Evolutionary conservation across 2,113 vertebrate genomes (phyloP).

Genomic region (Chionis minor): DNA sequence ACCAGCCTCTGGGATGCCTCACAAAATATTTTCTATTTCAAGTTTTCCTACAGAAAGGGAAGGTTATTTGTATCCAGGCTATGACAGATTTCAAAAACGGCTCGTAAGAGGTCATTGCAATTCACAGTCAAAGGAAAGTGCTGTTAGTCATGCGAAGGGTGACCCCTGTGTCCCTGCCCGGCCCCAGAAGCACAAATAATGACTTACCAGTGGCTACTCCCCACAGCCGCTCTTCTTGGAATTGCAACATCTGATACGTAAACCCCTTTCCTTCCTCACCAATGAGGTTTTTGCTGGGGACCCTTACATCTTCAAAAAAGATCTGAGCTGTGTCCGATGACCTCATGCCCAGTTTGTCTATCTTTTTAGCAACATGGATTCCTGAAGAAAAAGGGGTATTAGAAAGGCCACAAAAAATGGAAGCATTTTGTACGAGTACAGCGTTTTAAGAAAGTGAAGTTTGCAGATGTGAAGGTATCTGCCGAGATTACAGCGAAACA

Average conservation of each 20-base stretch:
- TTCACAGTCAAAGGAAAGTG: not conserved
- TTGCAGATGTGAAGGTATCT: not conserved
- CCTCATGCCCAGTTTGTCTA: conserved; percentile 85
- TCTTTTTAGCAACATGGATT: conserved; percentile 82
- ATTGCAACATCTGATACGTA: conserved; percentile 88
- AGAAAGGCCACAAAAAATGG: not conserved
- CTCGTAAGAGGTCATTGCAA: not conserved
- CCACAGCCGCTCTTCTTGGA: conserved; percentile 86
- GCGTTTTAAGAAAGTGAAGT: not conserved
- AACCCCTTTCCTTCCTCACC: conserved; percentile 87
- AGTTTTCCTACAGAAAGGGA: not conserved
- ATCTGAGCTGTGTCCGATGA: conserved; percentile 84
- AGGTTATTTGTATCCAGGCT: not conserved
- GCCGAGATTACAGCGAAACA: not conserved
- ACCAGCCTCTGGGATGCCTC: not conserved
- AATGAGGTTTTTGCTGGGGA: conserved; percentile 82
- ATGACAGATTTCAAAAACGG: not conserved
- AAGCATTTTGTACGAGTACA: not conserved
- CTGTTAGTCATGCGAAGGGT: not conserved
- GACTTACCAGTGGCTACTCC: conserved; percentile 79
- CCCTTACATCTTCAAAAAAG: conserved; percentile 84
- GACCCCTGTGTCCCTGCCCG: not conserved
- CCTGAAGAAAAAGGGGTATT: conserved; percentile 59
- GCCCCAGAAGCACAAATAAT: not conserved
- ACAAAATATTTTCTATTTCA: not conserved